Percentiles rank a stretch among this genome's conserved stretches.
Conservation (phyloP, 2,113 vertebrate genomes). For the Mionectes macconnelli region DNA sequence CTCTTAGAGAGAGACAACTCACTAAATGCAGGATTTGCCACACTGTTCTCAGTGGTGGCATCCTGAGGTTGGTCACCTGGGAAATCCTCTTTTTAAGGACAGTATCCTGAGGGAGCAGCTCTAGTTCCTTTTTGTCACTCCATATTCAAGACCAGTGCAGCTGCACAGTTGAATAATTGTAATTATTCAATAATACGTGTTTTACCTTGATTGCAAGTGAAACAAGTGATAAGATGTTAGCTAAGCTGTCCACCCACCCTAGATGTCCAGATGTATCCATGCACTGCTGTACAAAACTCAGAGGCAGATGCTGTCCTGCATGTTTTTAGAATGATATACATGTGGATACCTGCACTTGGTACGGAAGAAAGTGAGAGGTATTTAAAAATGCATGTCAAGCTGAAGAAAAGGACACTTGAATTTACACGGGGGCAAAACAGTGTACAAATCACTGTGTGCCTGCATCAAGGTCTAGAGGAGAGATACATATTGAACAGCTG, state of each 20-base stretch:
- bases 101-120: conserved; percentile 1
- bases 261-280: neutral
- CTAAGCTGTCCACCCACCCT: neutral
- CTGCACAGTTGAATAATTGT: neutral
- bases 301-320: neutral
- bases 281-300: neutral
- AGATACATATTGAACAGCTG: neutral
- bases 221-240: neutral
- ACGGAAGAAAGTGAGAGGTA: neutral
- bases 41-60: neutral
- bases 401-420: neutral
- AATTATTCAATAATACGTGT: too few species aligned
- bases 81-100: conserved; percentile 18
- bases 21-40: neutral
- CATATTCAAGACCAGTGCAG: neutral
- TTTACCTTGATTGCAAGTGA: neutral
- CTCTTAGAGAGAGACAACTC: neutral
- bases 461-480: neutral
- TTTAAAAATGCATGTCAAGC: neutral
- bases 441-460: neutral
- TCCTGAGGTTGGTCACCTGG: neutral
- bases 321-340: neutral
- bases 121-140: conserved; percentile 27
- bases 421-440: neutral
- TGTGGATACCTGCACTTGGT: neutral